Evolutionary conservation across 2,888 invertebrate species (phyloP).

Genomic region (Tubulanus polymorphus): DNA sequence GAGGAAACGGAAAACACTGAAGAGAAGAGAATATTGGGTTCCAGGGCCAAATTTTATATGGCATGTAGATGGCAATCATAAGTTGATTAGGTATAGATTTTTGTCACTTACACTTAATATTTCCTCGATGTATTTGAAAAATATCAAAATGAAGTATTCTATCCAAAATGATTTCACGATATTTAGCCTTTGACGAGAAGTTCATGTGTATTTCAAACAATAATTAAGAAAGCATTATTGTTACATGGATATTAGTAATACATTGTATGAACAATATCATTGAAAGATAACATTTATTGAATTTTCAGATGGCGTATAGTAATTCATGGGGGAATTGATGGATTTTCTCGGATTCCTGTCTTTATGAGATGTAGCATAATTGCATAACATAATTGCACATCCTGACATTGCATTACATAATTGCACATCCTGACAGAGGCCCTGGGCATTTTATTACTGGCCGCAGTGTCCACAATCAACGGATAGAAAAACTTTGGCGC

Average conservation of each 20-base stretch:
- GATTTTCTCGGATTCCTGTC: background rate
- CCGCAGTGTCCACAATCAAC: background rate
- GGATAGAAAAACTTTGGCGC: background rate
- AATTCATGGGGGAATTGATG: background rate
- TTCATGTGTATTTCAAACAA: too few species aligned
- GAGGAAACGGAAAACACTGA: background rate
- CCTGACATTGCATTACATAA: background rate
- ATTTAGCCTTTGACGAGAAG: too few species aligned
- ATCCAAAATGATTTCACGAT: too few species aligned
- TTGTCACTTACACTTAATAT: too few species aligned
- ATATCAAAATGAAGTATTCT: too few species aligned
- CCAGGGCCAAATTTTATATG: background rate
- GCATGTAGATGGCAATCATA: slow-evolving; percentile 1
- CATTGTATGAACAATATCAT: too few species aligned
- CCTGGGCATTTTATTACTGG: background rate
- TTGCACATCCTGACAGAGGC: background rate
- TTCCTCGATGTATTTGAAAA: too few species aligned
- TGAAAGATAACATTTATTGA: too few species aligned
- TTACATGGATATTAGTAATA: too few species aligned
- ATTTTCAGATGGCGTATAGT: background rate
- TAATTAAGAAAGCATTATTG: too few species aligned
- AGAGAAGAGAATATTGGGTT: background rate
- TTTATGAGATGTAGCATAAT: background rate
- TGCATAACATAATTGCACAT: background rate
- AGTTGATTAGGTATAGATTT: background rate